These are phyloP conservation scores for Leptopilina boulardi DNA, from an alignment of 1,140 invertebrate species.

Conservation along the genomic window DNA sequence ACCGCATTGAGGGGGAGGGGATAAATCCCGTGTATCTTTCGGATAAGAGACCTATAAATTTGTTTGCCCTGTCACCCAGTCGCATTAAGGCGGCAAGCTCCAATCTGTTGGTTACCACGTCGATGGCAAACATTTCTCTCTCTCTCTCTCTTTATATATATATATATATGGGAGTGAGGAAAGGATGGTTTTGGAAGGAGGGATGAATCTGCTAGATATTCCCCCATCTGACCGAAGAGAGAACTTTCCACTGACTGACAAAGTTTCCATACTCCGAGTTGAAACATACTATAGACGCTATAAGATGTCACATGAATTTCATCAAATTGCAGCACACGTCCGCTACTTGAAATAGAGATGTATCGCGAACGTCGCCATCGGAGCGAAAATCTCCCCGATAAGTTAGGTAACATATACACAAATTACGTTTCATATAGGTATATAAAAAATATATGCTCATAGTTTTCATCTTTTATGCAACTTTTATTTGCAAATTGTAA, in stretches of 20 bases:
- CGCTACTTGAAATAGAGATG: slow-evolving; percentile 42
- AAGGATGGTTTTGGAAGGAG: slow-evolving; percentile 51
- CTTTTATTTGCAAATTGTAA: not conserved
- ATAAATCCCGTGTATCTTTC: slow-evolving; percentile 75
- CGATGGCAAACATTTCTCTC: slow-evolving; percentile 61
- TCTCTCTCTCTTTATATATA: too few relatives aligned
- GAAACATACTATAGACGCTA: slow-evolving; percentile 29
- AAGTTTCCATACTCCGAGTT: slow-evolving; percentile 48
- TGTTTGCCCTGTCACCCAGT: slow-evolving; percentile 72
- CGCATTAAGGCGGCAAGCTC: slow-evolving; percentile 73
- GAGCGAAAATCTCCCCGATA: not conserved
- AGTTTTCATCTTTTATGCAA: not conserved
- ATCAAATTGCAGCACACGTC: slow-evolving; percentile 51
- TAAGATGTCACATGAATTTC: slow-evolving; percentile 57
- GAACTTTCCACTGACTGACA: slow-evolving; percentile 59
- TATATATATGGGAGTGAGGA: too few relatives aligned
- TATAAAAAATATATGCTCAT: slow-evolving; percentile 9
- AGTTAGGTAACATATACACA: not conserved
- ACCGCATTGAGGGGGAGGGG: slow-evolving; percentile 52
- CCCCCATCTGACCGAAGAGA: slow-evolving; percentile 49
- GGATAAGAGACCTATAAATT: slow-evolving; percentile 76
- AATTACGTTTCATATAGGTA: not conserved
- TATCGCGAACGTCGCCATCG: slow-evolving; percentile 45
- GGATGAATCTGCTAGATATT: slow-evolving; percentile 54
- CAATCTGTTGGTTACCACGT: slow-evolving; percentile 72